These are phyloP conservation scores for Cryptoprocta ferox DNA, from an alignment of 2,797 vertebrate species.

Conservation along the genomic window DNA sequence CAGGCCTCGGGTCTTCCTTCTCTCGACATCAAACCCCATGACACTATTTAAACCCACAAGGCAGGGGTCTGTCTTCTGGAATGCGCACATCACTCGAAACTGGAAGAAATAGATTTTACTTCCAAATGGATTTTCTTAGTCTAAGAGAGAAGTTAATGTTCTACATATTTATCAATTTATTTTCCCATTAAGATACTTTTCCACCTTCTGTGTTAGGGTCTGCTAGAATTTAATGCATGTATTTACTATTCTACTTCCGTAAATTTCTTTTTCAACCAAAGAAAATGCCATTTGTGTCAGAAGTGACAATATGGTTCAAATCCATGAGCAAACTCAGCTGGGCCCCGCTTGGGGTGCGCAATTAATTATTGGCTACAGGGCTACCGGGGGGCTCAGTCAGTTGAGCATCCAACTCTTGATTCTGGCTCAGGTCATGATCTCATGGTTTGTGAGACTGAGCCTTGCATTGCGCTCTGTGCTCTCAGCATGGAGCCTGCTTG, in stretches of 20 bases:
- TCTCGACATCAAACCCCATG: neutral
- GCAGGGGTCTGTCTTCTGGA: neutral
- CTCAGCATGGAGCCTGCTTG: no score
- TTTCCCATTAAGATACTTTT: neutral
- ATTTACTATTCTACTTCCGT: neutral
- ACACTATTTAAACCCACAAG: accelerated
- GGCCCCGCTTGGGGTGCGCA: neutral
- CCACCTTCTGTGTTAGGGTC: no score
- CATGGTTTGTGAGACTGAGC: no score
- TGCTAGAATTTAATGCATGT: neutral
- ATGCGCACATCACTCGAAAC: accelerated
- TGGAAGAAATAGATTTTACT: neutral
- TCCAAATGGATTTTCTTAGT: neutral
- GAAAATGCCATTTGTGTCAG: neutral
- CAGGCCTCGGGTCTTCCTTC: neutral
- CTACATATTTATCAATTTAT: neutral
- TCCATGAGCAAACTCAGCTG: neutral
- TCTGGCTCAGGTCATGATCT: no score
- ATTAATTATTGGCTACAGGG: neutral
- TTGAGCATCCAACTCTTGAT: no score
- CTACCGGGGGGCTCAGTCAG: no score
- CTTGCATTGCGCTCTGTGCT: no score
- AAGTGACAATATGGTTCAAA: neutral
- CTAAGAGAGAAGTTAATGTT: neutral
- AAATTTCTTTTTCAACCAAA: slow-evolving; percentile 6